Percentiles rank a stretch among this genome's conserved stretches.
Evolutionary conservation across 2,113 vertebrate species (phyloP).

Genomic region (Sus scrofa): DNA sequence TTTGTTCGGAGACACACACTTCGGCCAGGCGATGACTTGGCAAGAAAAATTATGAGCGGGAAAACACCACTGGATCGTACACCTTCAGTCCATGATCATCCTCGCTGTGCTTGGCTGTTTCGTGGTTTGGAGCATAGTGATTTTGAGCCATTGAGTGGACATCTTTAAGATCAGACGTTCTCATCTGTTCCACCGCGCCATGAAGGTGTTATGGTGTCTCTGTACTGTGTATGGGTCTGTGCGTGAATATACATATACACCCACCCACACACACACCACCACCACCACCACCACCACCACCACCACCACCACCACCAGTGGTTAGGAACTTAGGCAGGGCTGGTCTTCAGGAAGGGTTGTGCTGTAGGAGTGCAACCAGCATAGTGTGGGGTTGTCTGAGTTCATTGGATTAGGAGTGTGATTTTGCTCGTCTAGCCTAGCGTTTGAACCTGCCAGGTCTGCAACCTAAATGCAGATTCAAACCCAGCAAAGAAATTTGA

Average conservation of each 20-base stretch:
- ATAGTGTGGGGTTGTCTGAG: conserved; percentile 88
- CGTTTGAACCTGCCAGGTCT: conserved; percentile 86
- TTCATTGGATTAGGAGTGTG: conserved; percentile 87
- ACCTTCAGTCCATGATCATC: conserved; percentile 89
- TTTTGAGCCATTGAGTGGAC: conserved; percentile 89
- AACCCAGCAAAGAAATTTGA: conserved; percentile 88
- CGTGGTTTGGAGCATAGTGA: conserved; percentile 87
- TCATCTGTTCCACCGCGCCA: conserved; percentile 86
- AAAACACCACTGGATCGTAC: conserved; percentile 89
- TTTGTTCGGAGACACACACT: conserved; percentile 94
- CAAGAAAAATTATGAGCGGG: conserved; percentile 84
- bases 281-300: conserved; percentile 57
- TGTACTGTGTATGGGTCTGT: conserved; percentile 70
- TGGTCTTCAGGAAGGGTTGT: conserved; percentile 89
- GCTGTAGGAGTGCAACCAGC: conserved; percentile 81
- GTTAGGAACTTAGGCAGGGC: conserved; percentile 90
- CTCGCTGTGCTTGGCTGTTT: conserved; percentile 90
- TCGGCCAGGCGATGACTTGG: conserved; percentile 91
- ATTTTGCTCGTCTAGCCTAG: conserved; percentile 85
- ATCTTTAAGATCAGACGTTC: conserved; percentile 89
- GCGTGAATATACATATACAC: not conserved
- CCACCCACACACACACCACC: not conserved
- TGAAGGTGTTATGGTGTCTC: conserved; percentile 85
- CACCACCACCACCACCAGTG: conserved; percentile 83
- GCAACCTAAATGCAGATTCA: conserved; percentile 86